Conservation (phyloP, 2,888 invertebrate species). For the Ptychoptera contaminata region DNA sequence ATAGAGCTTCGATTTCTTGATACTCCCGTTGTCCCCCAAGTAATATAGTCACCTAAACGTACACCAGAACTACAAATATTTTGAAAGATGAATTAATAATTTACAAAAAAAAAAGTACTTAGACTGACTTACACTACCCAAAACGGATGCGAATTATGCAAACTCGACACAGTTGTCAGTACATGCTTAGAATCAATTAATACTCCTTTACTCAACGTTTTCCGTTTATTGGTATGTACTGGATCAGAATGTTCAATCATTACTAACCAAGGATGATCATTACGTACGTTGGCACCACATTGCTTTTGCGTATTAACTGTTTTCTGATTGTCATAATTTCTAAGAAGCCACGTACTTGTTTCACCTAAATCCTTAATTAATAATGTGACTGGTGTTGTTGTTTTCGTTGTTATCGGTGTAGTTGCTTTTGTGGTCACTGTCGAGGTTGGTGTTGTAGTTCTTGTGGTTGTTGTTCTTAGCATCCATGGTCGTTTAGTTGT, state of each 20-base stretch:
- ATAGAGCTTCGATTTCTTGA: constrained; percentile 7
- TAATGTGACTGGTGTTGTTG: neutral
- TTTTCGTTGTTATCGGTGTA: neutral
- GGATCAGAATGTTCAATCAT: constrained; percentile 13
- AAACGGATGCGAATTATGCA: constrained; percentile 13
- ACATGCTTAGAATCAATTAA: constrained; percentile 11
- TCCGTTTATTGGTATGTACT: constrained; percentile 5
- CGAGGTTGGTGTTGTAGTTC: neutral
- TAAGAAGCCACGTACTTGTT: neutral
- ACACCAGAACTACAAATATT: constrained; percentile 9
- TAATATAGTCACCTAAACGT: constrained; percentile 11
- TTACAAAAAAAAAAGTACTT: neutral
- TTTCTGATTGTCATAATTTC: neutral
- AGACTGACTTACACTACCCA: constrained; percentile 11
- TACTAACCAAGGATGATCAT: constrained; percentile 12
- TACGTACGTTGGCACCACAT: constrained; percentile 8
- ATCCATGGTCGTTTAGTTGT: neutral
- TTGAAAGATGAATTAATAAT: neutral
- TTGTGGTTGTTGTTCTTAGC: neutral
- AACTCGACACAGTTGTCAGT: constrained; percentile 14
- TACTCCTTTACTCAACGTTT: constrained; percentile 13
- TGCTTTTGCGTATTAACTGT: neutral
- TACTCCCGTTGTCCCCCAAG: constrained; percentile 7
- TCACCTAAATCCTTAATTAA: neutral
- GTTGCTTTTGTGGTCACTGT: neutral